Conservation (phyloP, 35 echinoderm and acorn worm species). For the Lytechinus pictus region DNA sequence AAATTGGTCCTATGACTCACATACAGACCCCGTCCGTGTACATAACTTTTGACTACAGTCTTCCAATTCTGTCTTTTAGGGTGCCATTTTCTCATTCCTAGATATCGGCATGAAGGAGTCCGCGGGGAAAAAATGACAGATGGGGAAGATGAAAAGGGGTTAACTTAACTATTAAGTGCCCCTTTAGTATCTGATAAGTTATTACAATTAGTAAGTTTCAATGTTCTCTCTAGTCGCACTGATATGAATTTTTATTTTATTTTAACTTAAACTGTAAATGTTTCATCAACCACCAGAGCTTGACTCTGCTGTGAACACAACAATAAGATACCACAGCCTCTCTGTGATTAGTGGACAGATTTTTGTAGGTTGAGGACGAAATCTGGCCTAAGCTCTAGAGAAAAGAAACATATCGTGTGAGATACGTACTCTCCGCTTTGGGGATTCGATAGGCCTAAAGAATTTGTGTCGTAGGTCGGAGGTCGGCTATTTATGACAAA, state of each 20-base stretch:
- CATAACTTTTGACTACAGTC: neutral
- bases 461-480: conserved; percentile 42
- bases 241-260: neutral
- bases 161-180: neutral
- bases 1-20: neutral
- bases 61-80: neutral
- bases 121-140: too few species aligned
- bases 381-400: neutral
- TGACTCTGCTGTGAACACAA: neutral
- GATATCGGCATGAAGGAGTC: neutral
- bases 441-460: conserved; percentile 36
- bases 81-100: neutral
- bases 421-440: conserved; percentile 20
- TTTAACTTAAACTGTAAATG: neutral
- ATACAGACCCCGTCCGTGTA: neutral
- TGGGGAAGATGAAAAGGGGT: too few species aligned
- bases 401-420: conserved; percentile 41
- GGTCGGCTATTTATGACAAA: conserved; percentile 49
- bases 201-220: neutral
- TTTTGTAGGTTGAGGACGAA: neutral
- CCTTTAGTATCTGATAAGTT: neutral
- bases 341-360: neutral
- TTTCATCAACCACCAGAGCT: neutral
- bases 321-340: neutral
- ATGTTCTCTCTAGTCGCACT: neutral